These are phyloP conservation scores for Mustela lutreola DNA, from an alignment of 2,113 vertebrate genomes.

Conservation along the genomic window DNA sequence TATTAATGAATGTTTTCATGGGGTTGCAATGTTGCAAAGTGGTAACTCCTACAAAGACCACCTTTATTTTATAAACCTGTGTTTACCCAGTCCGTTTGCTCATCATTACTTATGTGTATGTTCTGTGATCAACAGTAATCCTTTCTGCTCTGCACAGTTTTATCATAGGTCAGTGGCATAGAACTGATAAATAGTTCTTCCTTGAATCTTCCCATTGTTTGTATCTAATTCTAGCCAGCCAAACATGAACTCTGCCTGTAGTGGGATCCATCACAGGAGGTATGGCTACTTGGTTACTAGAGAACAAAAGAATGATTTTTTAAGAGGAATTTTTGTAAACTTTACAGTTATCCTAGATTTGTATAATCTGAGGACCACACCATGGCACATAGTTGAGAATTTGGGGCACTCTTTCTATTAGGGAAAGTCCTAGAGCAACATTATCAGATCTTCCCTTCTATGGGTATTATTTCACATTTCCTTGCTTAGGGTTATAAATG, in stretches of 20 bases:
- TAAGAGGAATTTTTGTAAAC: constrained; percentile 35
- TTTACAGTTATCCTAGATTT: not conserved
- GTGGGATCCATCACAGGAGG: not conserved
- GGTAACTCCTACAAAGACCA: not conserved
- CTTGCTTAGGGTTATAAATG: not conserved
- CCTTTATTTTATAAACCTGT: not conserved
- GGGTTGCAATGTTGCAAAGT: not conserved
- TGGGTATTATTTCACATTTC: not conserved
- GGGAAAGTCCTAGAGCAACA: not conserved
- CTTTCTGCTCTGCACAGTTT: not conserved
- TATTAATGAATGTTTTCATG: not conserved
- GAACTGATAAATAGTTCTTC: not conserved
- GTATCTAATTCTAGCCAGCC: not conserved
- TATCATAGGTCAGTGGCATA: not conserved
- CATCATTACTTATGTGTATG: not conserved
- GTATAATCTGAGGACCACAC: not conserved
- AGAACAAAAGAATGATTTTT: not conserved
- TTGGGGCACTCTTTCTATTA: not conserved
- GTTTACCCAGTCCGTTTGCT: not conserved
- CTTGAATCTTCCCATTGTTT: not conserved
- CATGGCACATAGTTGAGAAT: not conserved
- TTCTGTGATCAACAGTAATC: not conserved
- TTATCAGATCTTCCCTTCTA: not conserved
- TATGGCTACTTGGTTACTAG: not conserved
- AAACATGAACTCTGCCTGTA: not conserved